These are phyloP conservation scores for Saturnia pavonia DNA, from an alignment of 2,888 invertebrate genomes.

Conservation along the genomic window DNA sequence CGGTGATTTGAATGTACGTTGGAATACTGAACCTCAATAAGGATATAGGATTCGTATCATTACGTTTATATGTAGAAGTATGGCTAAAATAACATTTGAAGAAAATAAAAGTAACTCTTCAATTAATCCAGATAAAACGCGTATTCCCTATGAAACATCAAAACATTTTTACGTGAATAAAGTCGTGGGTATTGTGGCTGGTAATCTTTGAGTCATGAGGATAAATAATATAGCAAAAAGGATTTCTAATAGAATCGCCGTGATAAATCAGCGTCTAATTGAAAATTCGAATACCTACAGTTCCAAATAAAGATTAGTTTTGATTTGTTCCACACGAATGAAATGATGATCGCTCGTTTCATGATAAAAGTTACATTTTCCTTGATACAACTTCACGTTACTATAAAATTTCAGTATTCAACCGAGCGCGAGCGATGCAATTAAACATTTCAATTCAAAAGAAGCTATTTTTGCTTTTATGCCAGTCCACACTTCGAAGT, in stretches of 20 bases:
- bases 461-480: not conserved
- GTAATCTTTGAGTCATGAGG: not conserved
- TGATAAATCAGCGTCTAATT: not conserved
- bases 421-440: too few species aligned
- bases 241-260: not conserved
- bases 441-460: not conserved
- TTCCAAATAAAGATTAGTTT: not conserved
- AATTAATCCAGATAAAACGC: too few species aligned
- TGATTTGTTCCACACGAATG: slow-evolving; percentile 4
- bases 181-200: too few species aligned
- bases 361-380: slow-evolving; percentile 1
- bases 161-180: too few species aligned
- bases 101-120: too few species aligned
- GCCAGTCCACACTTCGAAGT: not conserved
- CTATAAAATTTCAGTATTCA: not conserved
- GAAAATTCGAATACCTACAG: slow-evolving; percentile 1
- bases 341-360: not conserved
- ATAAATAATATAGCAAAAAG: not conserved
- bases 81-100: too few species aligned
- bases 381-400: not conserved
- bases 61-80: too few species aligned
- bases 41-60: not conserved
- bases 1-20: too few species aligned
- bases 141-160: too few species aligned
- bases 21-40: too few species aligned